phyloP scores from a whole-genome alignment of 92 coral and sea anemone genomes.

The Paramuricea clavata region DNA sequence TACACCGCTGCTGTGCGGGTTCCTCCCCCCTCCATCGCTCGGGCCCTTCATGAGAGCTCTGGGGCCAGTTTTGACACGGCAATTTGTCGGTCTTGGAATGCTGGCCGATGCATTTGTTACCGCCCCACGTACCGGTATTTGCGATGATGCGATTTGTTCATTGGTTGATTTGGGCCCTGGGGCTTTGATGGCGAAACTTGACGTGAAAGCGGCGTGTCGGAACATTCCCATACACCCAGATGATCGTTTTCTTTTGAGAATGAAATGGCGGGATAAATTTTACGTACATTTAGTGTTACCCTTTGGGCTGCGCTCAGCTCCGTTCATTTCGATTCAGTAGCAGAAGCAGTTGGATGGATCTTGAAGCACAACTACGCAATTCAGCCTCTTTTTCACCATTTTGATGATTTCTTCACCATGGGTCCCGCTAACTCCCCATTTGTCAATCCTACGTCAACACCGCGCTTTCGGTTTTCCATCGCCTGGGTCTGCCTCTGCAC shows the following conservation, averaged over 20 bases:
- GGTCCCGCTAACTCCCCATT: constrained; percentile 1
- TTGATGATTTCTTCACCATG: constrained; percentile 55
- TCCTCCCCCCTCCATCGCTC: no score
- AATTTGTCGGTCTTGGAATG: constrained; percentile 3
- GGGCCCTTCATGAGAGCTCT: no score
- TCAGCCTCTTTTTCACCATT: constrained; percentile 41
- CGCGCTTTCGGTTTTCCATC: not conserved
- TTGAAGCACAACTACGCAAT: constrained; percentile 37
- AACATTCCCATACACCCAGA: constrained; percentile 60
- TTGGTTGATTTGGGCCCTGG: constrained; percentile 47
- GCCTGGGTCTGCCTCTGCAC: no score
- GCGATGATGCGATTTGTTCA: constrained; percentile 41
- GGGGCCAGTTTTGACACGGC: no score
- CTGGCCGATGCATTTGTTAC: not conserved
- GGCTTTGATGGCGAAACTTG: constrained; percentile 55
- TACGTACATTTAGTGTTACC: constrained; percentile 59
- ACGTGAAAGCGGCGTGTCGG: constrained; percentile 55
- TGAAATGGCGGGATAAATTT: constrained; percentile 60
- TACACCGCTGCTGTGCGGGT: not conserved
- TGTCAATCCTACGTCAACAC: not conserved
- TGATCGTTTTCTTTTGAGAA: constrained; percentile 54
- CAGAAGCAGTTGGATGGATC: constrained; percentile 69
- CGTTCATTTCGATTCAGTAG: constrained; percentile 58
- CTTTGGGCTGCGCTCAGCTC: constrained; percentile 32
- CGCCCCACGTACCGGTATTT: not conserved